Evolutionary conservation across 2,113 vertebrate genomes (phyloP), one percentile per base, ranked within the genome.

Genomic region (Sorex fumeus): DNA sequence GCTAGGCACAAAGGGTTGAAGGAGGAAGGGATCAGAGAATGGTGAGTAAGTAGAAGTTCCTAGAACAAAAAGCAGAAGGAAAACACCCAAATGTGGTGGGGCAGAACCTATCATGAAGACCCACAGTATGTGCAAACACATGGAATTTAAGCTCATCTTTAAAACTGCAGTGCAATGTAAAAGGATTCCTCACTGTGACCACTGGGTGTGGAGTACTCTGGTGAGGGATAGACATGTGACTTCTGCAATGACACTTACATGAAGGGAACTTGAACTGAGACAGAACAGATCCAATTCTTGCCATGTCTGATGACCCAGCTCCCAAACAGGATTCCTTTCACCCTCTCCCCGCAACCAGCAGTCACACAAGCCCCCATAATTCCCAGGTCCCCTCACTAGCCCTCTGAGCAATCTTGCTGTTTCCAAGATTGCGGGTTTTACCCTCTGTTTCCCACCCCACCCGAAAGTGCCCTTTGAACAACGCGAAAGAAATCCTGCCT

Each of bases 31-130:
- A 30, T 57, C 32, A 75, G 32, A 66, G 45, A 50, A 57, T 27
- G 34, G 0, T 0, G 19, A 34, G 15, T 0, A 23, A 34, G 15
- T 25, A 28, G 69, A 53, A 19, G 9, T 8, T 76, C 11, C 34
- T 40, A 80, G 25, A 87, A 53, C 67, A 30, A 95, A 86, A 45
- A 45, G 21, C 50, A n/a, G 10, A 74, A 66, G 66, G 77, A 72
- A 57, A 2, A 23, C 27, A 40, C 62, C 47, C 30, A 18, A 34
- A 50, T 9, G 18, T 27, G 32, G 34, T 19, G 8, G n/a, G 8
- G 30, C 32, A 15, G 23, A 50, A n/a, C 34, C 36, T 43, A 1
- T 10, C 15, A 9, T 13, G 36, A 83, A 75, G 40, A 19, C 21
- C 8, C 12, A 21, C 62, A 25, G 3, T 47, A 16, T 67, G 8